phyloP scores from a whole-genome alignment of 2,888 invertebrate genomes.

The Chelonus formosanus region DNA sequence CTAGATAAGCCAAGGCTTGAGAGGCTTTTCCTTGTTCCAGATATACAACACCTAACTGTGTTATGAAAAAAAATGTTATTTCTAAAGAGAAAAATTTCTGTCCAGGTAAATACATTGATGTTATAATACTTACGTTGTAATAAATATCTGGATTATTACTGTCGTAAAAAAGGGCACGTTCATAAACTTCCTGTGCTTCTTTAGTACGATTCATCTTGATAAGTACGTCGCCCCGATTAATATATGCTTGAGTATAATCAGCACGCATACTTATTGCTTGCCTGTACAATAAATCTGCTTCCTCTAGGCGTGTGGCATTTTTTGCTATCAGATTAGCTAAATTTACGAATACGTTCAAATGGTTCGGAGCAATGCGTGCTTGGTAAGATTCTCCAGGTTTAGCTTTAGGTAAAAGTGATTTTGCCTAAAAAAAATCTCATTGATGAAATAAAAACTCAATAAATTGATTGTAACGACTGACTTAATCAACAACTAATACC shows the following conservation, averaged over 20 bases:
- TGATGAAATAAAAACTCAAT: neutral
- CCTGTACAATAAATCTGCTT: conserved; percentile 92
- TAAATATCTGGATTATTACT: conserved; percentile 94
- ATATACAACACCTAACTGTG: conserved; percentile 90
- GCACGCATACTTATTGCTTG: conserved; percentile 98
- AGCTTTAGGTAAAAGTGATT: conserved; percentile 87
- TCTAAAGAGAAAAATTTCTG: neutral
- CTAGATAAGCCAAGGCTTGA: conserved; percentile 89
- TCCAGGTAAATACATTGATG: neutral
- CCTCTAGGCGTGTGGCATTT: conserved; percentile 89
- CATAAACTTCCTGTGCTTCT: conserved; percentile 95
- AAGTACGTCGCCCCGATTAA: conserved; percentile 94
- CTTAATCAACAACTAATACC: conserved; percentile 56
- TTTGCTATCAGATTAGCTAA: conserved; percentile 93
- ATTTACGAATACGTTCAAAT: conserved; percentile 94
- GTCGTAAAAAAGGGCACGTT: conserved; percentile 90
- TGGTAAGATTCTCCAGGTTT: conserved; percentile 95
- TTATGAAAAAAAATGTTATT: conserved; percentile 33
- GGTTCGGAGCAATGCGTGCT: conserved; percentile 94
- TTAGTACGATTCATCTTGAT: conserved; percentile 93
- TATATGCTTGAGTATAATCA: conserved; percentile 95
- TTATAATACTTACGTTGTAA: conserved; percentile 80
- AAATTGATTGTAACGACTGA: no score
- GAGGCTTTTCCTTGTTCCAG: conserved; percentile 91
- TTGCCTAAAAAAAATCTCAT: conserved; percentile 69